Evolutionary conservation across 1,140 invertebrate species (phyloP).

Genomic region (Orius insidiosus): DNA sequence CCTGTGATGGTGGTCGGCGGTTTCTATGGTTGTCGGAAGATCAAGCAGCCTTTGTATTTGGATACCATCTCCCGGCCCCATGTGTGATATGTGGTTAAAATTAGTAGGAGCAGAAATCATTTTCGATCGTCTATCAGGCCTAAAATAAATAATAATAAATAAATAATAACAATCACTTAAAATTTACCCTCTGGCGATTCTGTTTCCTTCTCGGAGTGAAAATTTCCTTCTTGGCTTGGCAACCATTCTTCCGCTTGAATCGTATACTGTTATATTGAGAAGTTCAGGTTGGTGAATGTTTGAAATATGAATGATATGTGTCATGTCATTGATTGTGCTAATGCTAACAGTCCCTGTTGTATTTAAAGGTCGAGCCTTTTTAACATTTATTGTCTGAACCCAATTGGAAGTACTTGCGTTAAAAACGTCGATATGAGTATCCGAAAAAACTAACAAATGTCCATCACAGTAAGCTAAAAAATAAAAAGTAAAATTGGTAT

Average conservation of each 20-base stretch:
- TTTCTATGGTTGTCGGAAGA: conserved; percentile 70
- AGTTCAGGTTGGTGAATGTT: conserved; percentile 62
- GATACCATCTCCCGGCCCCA: conserved; percentile 92
- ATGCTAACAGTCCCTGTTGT: conserved; percentile 59
- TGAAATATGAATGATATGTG: conserved; percentile 71
- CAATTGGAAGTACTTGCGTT: conserved; percentile 84
- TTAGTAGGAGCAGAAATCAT: conserved; percentile 95
- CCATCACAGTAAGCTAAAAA: conserved; percentile 65
- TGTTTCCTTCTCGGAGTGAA: conserved; percentile 66
- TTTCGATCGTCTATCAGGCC: conserved; percentile 74
- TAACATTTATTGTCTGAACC: conserved; percentile 95
- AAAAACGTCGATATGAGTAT: conserved; percentile 93
- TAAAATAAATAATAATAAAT: conserved; percentile 21
- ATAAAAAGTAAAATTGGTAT: conserved; percentile 15
- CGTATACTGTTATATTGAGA: conserved; percentile 43
- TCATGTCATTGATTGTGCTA: conserved; percentile 63
- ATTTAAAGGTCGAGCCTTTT: conserved; percentile 57
- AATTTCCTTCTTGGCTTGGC: conserved; percentile 62
- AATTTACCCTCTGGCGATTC: conserved; percentile 43
- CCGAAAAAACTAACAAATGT: conserved; percentile 76
- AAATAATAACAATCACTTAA: background rate
- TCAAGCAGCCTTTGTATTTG: conserved; percentile 84
- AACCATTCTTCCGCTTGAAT: conserved; percentile 39
- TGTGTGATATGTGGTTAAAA: conserved; percentile 96
- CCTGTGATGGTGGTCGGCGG: conserved; percentile 36